phyloP scores from a whole-genome alignment of 1,140 invertebrate genomes.

The Pinna nobilis region DNA sequence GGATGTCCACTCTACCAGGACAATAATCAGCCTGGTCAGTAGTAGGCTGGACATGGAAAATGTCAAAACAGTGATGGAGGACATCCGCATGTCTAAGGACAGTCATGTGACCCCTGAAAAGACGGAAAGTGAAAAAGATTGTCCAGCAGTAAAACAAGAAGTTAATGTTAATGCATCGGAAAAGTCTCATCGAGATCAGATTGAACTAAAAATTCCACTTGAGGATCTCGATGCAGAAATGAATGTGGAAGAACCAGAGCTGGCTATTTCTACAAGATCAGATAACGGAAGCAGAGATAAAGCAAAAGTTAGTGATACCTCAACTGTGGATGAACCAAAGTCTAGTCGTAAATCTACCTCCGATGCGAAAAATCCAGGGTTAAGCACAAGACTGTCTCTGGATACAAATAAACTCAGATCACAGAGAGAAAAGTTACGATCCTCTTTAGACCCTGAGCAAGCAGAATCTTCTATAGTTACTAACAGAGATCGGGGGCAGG shows the following conservation, averaged over 20 bases:
- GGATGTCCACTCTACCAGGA: constrained; percentile 55
- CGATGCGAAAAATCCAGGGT: background rate
- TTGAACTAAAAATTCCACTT: constrained; percentile 3
- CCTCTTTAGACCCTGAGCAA: background rate
- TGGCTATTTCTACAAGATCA: background rate
- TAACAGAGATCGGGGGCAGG: background rate
- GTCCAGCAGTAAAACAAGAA: background rate
- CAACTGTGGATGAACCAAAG: too few relatives aligned
- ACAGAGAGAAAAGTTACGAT: background rate
- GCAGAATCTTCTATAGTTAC: background rate
- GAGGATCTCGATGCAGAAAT: background rate
- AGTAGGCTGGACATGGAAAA: constrained; percentile 53
- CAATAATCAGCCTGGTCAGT: constrained; percentile 55
- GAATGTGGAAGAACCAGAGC: background rate
- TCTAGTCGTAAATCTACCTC: too few relatives aligned
- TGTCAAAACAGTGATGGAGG: constrained; percentile 32
- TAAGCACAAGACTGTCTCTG: background rate
- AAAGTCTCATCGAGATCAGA: background rate
- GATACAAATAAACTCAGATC: background rate
- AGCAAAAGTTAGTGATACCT: too few relatives aligned
- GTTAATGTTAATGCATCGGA: background rate
- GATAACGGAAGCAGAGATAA: background rate
- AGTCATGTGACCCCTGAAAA: constrained; percentile 4
- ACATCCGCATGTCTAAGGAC: constrained; percentile 24
- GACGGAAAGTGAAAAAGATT: background rate